A percentile compares a stretch with the other conserved stretches of the same genome.
phyloP scores from a whole-genome alignment of 2,888 invertebrate species.

The Pinctada fucata region DNA sequence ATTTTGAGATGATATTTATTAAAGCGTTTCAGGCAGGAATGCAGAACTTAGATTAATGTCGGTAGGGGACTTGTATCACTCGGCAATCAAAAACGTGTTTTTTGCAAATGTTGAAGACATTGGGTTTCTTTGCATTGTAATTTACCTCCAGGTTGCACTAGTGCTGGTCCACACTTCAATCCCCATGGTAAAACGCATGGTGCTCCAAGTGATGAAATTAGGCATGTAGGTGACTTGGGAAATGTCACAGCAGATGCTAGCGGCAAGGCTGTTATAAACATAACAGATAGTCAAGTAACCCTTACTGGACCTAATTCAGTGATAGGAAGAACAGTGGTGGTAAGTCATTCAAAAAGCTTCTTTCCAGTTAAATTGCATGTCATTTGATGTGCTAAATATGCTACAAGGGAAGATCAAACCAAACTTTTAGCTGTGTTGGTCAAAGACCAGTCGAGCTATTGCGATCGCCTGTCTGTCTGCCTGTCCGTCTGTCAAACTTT shows the following conservation, averaged over 20 bases:
- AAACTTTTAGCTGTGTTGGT: no score
- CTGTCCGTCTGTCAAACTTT: no score
- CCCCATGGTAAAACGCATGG: constrained; percentile 88
- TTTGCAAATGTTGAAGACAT: no score
- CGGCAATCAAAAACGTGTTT: no score
- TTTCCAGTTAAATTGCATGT: not conserved
- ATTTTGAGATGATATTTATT: no score
- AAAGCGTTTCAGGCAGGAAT: no score
- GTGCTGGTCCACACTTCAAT: constrained; percentile 96
- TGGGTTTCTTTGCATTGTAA: no score
- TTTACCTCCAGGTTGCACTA: constrained; percentile 83
- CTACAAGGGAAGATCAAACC: not conserved
- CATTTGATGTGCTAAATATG: not conserved
- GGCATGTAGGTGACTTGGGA: constrained; percentile 95
- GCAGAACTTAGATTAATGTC: no score
- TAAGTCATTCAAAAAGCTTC: constrained; percentile 52
- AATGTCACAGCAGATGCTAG: constrained; percentile 70
- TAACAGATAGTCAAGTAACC: constrained; percentile 68
- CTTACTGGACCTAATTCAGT: constrained; percentile 74
- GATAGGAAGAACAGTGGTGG: constrained; percentile 76
- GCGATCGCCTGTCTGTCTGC: no score
- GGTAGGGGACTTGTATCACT: no score
- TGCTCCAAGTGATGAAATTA: constrained; percentile 83
- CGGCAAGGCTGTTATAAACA: constrained; percentile 66
- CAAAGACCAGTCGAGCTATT: no score